These are phyloP conservation scores for Saimiri boliviensis DNA, from an alignment of 2,113 vertebrate genomes.

Conservation along the genomic window DNA sequence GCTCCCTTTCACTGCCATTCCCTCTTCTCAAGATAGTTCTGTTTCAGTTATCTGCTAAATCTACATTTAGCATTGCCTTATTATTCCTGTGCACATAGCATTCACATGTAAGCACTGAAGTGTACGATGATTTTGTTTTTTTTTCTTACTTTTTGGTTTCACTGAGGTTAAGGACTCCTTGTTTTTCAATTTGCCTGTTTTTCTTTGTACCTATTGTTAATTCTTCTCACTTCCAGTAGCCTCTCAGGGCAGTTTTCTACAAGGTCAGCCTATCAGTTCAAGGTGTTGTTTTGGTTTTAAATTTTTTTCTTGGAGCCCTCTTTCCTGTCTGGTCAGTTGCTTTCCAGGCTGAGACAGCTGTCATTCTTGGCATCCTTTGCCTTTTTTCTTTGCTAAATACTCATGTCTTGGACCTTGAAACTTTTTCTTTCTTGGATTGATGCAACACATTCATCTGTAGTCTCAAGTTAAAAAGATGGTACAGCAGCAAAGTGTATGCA, in stretches of 20 bases:
- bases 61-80: not conserved
- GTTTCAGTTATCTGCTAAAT: not conserved
- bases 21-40: not conserved
- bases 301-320: not conserved
- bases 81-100: not conserved
- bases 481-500: not conserved
- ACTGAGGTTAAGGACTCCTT: not conserved
- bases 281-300: not conserved
- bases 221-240: not conserved
- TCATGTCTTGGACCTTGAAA: too few species aligned
- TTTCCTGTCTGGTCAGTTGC: not conserved
- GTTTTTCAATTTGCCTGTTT: slow-evolving; percentile 18
- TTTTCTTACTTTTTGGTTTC: slow-evolving; percentile 8
- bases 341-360: not conserved
- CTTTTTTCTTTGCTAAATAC: not conserved
- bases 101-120: not conserved
- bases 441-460: not conserved
- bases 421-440: not conserved
- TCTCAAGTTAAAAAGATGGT: not conserved
- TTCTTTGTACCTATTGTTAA: not conserved
- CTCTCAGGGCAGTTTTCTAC: not conserved
- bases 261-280: not conserved
- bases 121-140: not conserved
- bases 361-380: not conserved
- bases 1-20: not conserved